These are phyloP conservation scores for Rhinoraja longicauda DNA, from an alignment of 2,797 vertebrate species.

Conservation along the genomic window DNA sequence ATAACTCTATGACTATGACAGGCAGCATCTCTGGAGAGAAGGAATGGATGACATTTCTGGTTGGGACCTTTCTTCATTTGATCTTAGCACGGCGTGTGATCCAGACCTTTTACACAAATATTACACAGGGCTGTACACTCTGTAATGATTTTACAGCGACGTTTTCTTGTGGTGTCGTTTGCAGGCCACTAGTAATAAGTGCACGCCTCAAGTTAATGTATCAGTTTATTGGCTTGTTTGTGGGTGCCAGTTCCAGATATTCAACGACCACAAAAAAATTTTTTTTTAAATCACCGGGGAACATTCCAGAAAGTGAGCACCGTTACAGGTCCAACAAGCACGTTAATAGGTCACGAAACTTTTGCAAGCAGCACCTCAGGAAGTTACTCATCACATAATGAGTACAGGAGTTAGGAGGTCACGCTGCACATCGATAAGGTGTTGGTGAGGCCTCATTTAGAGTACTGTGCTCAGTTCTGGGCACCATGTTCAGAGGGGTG, in stretches of 20 bases:
- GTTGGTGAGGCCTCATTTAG: too few species aligned
- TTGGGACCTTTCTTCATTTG: too few species aligned
- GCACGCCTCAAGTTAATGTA: constrained; percentile 13
- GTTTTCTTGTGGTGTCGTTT: constrained; percentile 3
- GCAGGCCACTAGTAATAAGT: neutral
- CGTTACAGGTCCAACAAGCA: neutral
- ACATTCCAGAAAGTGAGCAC: neutral
- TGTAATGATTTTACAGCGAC: neutral
- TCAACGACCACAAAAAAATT: constrained; percentile 16
- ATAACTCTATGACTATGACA: too few species aligned
- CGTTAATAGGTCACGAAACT: neutral
- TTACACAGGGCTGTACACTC: neutral
- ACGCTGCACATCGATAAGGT: too few species aligned
- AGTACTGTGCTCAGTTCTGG: too few species aligned
- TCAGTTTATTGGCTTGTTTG: constrained; percentile 21
- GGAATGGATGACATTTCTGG: too few species aligned
- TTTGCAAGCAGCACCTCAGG: neutral
- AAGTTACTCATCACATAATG: neutral
- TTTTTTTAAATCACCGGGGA: neutral
- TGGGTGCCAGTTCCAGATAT: constrained; percentile 9
- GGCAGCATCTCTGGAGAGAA: too few species aligned
- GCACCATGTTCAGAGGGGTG: too few species aligned
- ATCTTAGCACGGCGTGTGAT: neutral
- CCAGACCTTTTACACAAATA: neutral
- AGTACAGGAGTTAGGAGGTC: neutral